Conservation (phyloP, 1,140 invertebrate species). For the Leptonema lineaticorne region DNA sequence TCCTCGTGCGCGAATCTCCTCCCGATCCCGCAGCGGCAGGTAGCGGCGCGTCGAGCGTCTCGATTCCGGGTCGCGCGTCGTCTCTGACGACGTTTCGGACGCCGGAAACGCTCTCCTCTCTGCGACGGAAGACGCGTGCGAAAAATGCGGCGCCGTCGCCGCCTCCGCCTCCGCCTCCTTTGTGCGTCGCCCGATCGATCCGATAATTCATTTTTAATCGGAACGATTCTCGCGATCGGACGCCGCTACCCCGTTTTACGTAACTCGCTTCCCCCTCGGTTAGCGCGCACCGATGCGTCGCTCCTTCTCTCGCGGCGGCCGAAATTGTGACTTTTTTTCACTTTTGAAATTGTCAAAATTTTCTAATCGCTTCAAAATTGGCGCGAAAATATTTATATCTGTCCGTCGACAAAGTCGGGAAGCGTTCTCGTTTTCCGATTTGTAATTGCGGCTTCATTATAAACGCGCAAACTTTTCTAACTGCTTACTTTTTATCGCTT, state of each 20-base stretch:
- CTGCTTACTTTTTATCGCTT: no score
- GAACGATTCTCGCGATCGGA: neutral
- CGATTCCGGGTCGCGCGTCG: neutral
- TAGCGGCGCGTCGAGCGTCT: neutral
- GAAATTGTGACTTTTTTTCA: no score
- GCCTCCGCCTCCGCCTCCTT: neutral
- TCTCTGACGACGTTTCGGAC: neutral
- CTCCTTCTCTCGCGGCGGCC: neutral
- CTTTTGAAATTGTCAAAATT: no score
- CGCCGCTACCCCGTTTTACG: neutral
- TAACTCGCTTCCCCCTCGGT: neutral
- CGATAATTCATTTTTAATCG: neutral
- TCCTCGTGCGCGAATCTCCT: neutral
- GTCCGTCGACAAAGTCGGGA: no score
- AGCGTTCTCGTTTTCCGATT: no score
- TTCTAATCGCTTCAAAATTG: no score
- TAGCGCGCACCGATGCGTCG: neutral
- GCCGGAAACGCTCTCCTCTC: neutral
- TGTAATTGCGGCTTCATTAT: no score
- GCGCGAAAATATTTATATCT: no score
- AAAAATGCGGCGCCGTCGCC: neutral
- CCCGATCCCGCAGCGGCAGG: neutral
- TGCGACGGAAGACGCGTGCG: neutral
- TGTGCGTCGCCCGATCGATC: slow-evolving; percentile 3
- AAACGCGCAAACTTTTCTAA: no score